Percentiles rank a stretch among this genome's conserved stretches.
Conservation (phyloP, 1,140 invertebrate genomes). For the Drosophila kanapiae region DNA sequence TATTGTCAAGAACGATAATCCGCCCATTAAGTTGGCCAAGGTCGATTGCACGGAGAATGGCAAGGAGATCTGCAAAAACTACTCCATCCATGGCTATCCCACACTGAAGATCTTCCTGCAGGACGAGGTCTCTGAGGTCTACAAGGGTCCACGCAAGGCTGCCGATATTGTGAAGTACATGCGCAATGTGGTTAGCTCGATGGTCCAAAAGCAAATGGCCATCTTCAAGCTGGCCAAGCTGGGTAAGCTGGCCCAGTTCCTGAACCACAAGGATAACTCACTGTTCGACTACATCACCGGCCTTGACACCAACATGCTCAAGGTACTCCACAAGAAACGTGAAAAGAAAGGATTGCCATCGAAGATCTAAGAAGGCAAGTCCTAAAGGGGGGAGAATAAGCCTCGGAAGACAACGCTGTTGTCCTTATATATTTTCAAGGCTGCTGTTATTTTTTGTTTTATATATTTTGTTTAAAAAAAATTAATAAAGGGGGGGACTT, state of each 20-base stretch:
- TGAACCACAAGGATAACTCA: conserved; percentile 91
- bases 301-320: conserved; percentile 92
- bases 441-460: background rate
- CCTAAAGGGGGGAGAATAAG: conserved; percentile 87
- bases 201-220: conserved; percentile 92
- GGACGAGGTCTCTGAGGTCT: conserved; percentile 95
- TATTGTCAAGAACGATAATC: conserved; percentile 93
- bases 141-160: conserved; percentile 98
- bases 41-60: conserved; percentile 98
- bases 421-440: background rate
- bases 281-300: conserved; percentile 95
- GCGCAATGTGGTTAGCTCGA: conserved; percentile 97
- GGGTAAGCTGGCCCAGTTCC: conserved; percentile 89
- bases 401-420: background rate
- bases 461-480: background rate
- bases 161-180: conserved; percentile 98
- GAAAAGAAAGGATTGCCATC: conserved; percentile 83
- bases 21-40: conserved; percentile 95
- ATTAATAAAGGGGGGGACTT: background rate
- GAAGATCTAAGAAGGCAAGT: conserved; percentile 91
- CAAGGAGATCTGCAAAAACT: conserved; percentile 95
- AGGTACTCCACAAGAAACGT: conserved; percentile 94
- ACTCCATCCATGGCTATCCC: conserved; percentile 97
- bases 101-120: conserved; percentile 98
- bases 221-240: conserved; percentile 74